A percentile compares a stretch with the other conserved stretches of the same genome.
Conservation (phyloP, 53 echinoderm and acorn worm genomes). For the Arbacia lixula region DNA sequence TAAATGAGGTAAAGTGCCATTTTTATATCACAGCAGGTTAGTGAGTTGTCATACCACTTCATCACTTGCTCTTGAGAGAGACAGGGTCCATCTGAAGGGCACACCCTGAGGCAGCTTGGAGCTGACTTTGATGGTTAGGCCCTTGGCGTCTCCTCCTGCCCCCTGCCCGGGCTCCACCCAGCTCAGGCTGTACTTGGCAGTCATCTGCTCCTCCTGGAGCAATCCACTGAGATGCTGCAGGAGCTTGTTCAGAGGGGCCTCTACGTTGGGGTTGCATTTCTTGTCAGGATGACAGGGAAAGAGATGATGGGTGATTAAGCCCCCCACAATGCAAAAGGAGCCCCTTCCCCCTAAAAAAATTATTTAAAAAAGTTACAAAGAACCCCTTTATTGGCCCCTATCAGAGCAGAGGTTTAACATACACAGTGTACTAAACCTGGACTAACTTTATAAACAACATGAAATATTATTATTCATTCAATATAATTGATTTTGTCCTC, state of each 20-base stretch:
- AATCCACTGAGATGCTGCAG: constrained; percentile 81
- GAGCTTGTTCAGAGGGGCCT: constrained; percentile 78
- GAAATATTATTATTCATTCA: too few species aligned
- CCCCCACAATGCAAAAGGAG: too few species aligned
- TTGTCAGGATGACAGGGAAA: neutral
- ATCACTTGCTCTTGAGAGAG: constrained; percentile 41
- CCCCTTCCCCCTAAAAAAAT: too few species aligned
- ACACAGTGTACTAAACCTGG: too few species aligned
- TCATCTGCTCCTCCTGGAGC: constrained; percentile 48
- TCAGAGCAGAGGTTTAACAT: too few species aligned
- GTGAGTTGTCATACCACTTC: constrained; percentile 66
- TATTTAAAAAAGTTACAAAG: too few species aligned
- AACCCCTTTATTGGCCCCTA: too few species aligned
- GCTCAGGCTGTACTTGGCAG: constrained; percentile 41
- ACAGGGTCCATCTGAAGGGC: constrained; percentile 88
- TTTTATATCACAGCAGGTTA: too few species aligned
- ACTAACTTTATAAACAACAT: too few species aligned
- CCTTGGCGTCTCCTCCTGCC: neutral
- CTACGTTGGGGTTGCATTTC: constrained; percentile 88
- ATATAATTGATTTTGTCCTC: too few species aligned
- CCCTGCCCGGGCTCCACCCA: constrained; percentile 13
- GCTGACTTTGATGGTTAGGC: constrained; percentile 48
- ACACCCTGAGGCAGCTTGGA: constrained; percentile 81
- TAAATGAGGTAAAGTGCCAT: too few species aligned
- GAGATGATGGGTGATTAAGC: too few species aligned